Conservation (phyloP, 1,140 invertebrate species). For the Pogonus chalceus region DNA sequence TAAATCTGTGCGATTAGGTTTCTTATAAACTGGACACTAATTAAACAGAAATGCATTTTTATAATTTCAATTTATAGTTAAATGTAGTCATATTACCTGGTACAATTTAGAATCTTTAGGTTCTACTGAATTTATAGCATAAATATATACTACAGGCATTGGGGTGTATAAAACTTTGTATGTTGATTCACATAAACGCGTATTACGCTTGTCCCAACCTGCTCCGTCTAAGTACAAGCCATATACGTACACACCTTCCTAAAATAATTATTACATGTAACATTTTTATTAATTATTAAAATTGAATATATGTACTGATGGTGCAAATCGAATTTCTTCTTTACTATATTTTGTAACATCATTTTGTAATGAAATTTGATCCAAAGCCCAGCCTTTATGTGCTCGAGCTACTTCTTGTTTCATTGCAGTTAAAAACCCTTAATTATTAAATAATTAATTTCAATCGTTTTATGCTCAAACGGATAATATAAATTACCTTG, state of each 20-base stretch:
- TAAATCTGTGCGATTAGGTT: constrained; percentile 66
- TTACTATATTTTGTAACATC: constrained; percentile 53
- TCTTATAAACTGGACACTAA: constrained; percentile 82
- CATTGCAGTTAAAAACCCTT: constrained; percentile 69
- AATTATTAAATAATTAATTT: too few species aligned
- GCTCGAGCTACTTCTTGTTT: constrained; percentile 70
- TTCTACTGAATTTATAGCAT: constrained; percentile 57
- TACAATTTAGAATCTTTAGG: constrained; percentile 63
- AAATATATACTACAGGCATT: constrained; percentile 75
- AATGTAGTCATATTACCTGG: too few species aligned
- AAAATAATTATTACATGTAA: too few species aligned
- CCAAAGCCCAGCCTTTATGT: constrained; percentile 77
- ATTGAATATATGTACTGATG: constrained; percentile 44
- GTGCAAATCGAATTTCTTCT: constrained; percentile 58
- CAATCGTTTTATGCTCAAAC: too few species aligned
- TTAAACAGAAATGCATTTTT: constrained; percentile 22
- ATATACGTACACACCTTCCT: constrained; percentile 80
- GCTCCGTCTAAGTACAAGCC: constrained; percentile 84
- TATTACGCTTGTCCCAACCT: constrained; percentile 70
- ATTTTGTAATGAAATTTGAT: constrained; percentile 71
- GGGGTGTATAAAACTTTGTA: constrained; percentile 71
- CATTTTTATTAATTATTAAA: too few species aligned
- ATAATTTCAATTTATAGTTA: too few species aligned
- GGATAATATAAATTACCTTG: constrained; percentile 49
- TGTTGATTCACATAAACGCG: constrained; percentile 61